Evolutionary conservation across 2,113 vertebrate genomes (phyloP), one percentile per base, ranked within the genome.

Genomic region (Salminus brasiliensis): DNA sequence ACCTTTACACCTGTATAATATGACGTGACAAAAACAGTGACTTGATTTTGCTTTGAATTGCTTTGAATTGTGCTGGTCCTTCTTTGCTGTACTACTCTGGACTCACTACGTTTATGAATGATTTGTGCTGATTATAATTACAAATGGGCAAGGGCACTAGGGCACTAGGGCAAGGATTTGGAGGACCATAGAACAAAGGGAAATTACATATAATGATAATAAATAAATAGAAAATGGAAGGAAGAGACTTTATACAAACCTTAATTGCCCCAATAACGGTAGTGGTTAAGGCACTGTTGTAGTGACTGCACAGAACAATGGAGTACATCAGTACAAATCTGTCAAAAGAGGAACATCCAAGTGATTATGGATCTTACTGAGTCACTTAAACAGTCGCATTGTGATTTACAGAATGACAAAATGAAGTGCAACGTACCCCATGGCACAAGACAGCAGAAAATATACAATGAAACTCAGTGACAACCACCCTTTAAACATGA

Each of bases 281-380:
- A 0, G 96, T 97, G 0, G 95, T 98, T 29, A 98, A 93, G 0
- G 95, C 95, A 2, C 96, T 98, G 90, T 97, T 98, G 81, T 97
- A 96, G 76, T 95, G 90, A 86, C 95, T 97, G 89, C 97, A 98
- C 43, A 97, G 89, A 21, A 96, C 90, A 16, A 95, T 96, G 72
- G 97, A 94, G 87, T 94, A 97, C 94, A 97, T 95, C 89, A 98
- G 69, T 29, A 98, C 91, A 85, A 98, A 97, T 87, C 97, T 97
- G 85, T 62, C 2, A 11, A 15, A 9, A 89, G 65, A 49, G 79
- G 1, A 36, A 4, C 36, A 27, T 10, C 25, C 5, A 39, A 66
- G 21, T 39, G 2, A 39, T 23, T 39, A 39, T 1, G 29, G 5
- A 13, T 1, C 60, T 25, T 21, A 1, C 15, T n/a, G 1, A 21